Evolutionary conservation across 2,888 invertebrate species (phyloP), one percentile per base, ranked within the genome.

Genomic region (Rhagophthalmus giganteus): DNA sequence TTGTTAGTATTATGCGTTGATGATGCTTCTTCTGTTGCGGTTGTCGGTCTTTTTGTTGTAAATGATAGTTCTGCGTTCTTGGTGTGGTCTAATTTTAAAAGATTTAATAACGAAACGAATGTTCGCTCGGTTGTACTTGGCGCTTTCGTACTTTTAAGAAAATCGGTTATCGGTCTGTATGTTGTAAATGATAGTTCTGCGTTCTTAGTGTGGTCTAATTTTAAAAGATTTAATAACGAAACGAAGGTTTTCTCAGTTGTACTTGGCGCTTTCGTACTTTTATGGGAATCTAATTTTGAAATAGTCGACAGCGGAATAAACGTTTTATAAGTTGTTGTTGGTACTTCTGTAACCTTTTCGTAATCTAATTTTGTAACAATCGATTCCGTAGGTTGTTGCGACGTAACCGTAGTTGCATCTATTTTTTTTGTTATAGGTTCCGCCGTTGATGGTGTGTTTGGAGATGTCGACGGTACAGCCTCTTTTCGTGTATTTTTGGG

Each of bases 81-180:
- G 42, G 6, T 35, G 47, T 20, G 56, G 45, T 10, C 44, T 47
- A 44, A 41, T 32, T 49, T 52, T 11, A 53, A 46, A 24, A 57
- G 24, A 8, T 44, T 54, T 40, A 57, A 49, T 10, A 11, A 10
- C 2, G 12, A 30, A 2, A 11, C 11, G 2, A 30, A 10, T 11
- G 32, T 33, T 25, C 34, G 39, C 10, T 53, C 46, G n/a, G 50
- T 45, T 4, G 30, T 12, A n/a, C n/a, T n/a, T n/a, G n/a, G n/a
- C n/a, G n/a, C n/a, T n/a, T n/a, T n/a, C n/a, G n/a, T n/a, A n/a
- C n/a, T n/a, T n/a, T n/a, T n/a, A n/a, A n/a, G n/a, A n/a, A n/a
- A n/a, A n/a, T 38, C n/a, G n/a, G n/a, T n/a, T n/a, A n/a, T n/a
- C n/a, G n/a, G n/a, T n/a, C n/a, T n/a, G n/a, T n/a, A n/a, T n/a